phyloP scores from a whole-genome alignment of 2,113 vertebrate species.

The Ploceus nigricollis region DNA sequence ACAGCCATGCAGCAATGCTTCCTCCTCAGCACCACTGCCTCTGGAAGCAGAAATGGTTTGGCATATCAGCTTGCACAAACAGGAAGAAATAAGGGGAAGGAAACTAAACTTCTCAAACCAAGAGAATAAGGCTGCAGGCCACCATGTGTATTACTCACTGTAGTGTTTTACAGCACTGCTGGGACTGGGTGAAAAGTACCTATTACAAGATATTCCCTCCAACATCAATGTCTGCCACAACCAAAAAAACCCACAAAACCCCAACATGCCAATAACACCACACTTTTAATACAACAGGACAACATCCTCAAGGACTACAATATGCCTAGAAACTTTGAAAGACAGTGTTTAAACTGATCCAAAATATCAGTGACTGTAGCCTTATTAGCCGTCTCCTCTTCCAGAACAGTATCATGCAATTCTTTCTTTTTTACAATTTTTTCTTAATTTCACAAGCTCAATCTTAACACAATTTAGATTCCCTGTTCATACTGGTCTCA shows the following conservation, averaged over 20 bases:
- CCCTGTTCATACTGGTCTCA: neutral
- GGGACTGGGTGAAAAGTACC: neutral
- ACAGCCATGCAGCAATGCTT: accelerated
- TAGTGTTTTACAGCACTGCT: neutral
- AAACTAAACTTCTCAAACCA: neutral
- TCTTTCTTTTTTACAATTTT: too few species aligned
- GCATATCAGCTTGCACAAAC: neutral
- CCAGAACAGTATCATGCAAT: neutral
- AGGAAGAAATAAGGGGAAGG: neutral
- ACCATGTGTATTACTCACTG: neutral
- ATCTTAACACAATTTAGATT: neutral
- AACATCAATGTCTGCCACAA: neutral
- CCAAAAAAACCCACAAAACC: neutral
- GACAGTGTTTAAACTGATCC: neutral
- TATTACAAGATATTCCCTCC: neutral
- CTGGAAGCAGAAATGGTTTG: neutral
- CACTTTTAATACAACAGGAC: neutral
- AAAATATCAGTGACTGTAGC: neutral
- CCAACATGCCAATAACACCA: neutral
- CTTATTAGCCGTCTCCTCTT: neutral
- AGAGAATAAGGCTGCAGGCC: neutral
- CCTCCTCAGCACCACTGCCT: neutral
- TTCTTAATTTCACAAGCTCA: neutral
- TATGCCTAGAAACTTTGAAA: neutral
- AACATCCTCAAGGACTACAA: neutral